A percentile compares a stretch with the other conserved stretches of the same genome.
These are phyloP conservation scores for Oreochromis mossambicus DNA, from an alignment of 2,797 vertebrate genomes.

Conservation along the genomic window DNA sequence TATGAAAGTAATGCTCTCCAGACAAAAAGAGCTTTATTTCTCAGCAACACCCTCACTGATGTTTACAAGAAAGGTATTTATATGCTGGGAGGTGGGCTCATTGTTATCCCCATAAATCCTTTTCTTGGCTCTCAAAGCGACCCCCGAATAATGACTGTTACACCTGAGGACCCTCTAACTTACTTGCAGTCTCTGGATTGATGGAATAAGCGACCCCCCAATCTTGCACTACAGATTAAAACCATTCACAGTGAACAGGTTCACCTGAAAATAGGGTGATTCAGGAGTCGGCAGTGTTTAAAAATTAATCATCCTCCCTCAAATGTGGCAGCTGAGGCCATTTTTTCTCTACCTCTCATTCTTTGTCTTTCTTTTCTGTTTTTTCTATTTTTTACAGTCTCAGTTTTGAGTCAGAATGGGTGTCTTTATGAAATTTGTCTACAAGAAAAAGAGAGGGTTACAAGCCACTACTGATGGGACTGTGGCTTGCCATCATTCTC, in stretches of 20 bases:
- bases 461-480: neutral
- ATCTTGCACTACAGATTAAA: neutral
- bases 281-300: neutral
- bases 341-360: neutral
- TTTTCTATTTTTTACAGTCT: neutral
- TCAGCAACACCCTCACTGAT: neutral
- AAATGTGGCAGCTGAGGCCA: neutral
- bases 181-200: neutral
- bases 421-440: neutral
- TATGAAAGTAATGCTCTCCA: neutral
- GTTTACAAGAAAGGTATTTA: conserved; percentile 3
- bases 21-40: neutral
- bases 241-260: neutral
- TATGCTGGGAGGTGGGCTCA: neutral
- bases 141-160: neutral
- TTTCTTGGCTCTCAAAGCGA: neutral
- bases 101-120: neutral
- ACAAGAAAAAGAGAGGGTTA: neutral
- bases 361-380: neutral
- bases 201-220: neutral
- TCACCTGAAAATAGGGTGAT: neutral
- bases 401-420: neutral
- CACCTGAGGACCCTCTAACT: neutral
- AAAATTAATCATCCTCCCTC: neutral
- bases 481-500: neutral